phyloP scores from a whole-genome alignment of 2,888 invertebrate genomes.

The Coleophora deauratella region DNA sequence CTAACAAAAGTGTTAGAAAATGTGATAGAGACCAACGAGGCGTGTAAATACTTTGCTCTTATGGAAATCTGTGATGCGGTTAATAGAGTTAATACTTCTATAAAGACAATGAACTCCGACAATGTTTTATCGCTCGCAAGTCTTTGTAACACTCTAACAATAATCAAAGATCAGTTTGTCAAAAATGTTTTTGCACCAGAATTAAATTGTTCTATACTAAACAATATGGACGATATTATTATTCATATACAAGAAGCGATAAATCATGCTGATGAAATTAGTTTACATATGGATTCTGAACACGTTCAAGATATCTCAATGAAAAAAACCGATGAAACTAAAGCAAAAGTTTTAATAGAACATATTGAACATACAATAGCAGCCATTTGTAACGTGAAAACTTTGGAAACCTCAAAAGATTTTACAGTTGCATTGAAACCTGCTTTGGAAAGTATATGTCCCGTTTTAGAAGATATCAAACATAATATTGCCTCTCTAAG shows the following conservation, averaged over 20 bases:
- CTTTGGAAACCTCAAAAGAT: conserved; percentile 34
- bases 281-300: conserved; percentile 41
- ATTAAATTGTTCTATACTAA: conserved; percentile 42
- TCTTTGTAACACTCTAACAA: conserved; percentile 45
- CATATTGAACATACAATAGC: conserved; percentile 51
- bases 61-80: conserved; percentile 56
- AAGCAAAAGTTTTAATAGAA: conserved; percentile 40
- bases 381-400: conserved; percentile 39
- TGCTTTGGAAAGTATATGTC: conserved; percentile 41
- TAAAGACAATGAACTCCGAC: conserved; percentile 43
- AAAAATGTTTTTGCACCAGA: conserved; percentile 45
- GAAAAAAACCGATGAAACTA: conserved; percentile 21
- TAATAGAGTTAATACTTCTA: conserved; percentile 43
- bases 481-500: conserved; percentile 41
- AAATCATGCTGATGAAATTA: conserved; percentile 44
- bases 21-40: conserved; percentile 67
- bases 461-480: conserved; percentile 52
- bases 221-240: conserved; percentile 39
- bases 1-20: conserved; percentile 73
- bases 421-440: conserved; percentile 28
- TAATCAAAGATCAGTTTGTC: conserved; percentile 43
- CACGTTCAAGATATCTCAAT: conserved; percentile 33
- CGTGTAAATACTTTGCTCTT: conserved; percentile 48
- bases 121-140: conserved; percentile 40
- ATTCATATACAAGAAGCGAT: conserved; percentile 44